Base-by-base conservation (phyloP, 1,140 invertebrate genomes). In the Drosophila suzukii region DNA sequence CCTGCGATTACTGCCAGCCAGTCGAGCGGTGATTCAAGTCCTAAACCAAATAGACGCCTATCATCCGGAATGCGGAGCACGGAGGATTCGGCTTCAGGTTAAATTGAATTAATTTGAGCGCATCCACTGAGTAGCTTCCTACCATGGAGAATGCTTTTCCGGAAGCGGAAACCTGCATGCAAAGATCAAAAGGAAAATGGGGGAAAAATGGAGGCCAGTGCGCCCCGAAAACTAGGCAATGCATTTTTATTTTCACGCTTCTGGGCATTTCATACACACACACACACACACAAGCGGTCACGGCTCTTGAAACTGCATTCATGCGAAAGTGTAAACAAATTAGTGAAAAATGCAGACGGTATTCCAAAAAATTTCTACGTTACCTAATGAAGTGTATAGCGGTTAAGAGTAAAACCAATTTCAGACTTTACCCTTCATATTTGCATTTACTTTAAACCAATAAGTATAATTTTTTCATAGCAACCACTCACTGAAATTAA, bases 71-170 rank as follows among this genome's bases (percentile, higher is more conserved):
- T 75, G 61, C 74, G 43, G 34, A 44, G 51, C 56, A 76, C 73
- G 73, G 30, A 62, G 36, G 57, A 39, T 61, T 58, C 46, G 57
- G 32, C 58, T 73, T 20, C 36, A 51, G 46, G 50, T 47, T 47
- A 86, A 78, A 86, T 76, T 88, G 75, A 82, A 88, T 86, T 86
- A 81, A 88, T 86, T 86, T 82, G 53, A 56, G 50, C 62, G 47
- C 55, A 57, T 56, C 43, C 60, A 55, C 39, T 60, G 46, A 53
- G 49, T 36, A 50, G 54, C 47, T 56, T 10, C 32, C 27, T n/a
- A 27, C 51, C 49, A 17, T 3, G n/a, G 43, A 30, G 34, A 24
- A 41, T 20, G 38, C 51, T 72, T 53, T 41, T 13, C 34, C 43
- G 15, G 30, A 51, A 49, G 38, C 38, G 27, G n/a, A 58, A 56